Conservation (phyloP, 1,140 invertebrate genomes). For the Ostrea edulis region DNA sequence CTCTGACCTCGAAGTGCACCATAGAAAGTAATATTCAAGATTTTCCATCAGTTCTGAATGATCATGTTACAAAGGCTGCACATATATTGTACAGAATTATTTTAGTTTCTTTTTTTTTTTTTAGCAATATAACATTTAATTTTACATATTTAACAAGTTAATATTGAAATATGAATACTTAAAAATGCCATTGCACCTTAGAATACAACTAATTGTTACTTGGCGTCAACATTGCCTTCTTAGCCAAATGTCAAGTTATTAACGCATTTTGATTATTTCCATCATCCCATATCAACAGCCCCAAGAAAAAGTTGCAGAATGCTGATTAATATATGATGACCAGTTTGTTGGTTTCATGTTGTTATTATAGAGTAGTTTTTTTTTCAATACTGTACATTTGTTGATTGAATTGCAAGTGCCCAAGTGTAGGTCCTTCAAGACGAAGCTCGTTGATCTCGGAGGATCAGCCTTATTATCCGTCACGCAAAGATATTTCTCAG, state of each 20-base stretch:
- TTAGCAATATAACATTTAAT: slow-evolving; percentile 11
- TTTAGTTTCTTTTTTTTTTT: background rate
- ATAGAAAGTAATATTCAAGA: background rate
- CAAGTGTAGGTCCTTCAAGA: slow-evolving; percentile 34
- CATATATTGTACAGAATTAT: background rate
- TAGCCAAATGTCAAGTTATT: background rate
- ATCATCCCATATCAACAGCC: slow-evolving; percentile 16
- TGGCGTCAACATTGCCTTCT: background rate
- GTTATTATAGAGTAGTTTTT: background rate
- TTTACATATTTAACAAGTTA: slow-evolving; percentile 8
- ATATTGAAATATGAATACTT: background rate
- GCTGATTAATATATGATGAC: background rate
- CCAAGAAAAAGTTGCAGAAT: slow-evolving; percentile 4
- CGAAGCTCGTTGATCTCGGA: slow-evolving; percentile 42
- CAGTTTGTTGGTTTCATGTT: background rate
- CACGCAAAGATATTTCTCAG: slow-evolving; percentile 38
- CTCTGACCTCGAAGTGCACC: slow-evolving; percentile 17
- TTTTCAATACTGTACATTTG: background rate
- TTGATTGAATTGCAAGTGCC: slow-evolving; percentile 29
- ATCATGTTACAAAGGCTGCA: slow-evolving; percentile 18
- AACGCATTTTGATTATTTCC: background rate
- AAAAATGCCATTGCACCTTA: background rate
- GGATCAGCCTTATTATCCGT: slow-evolving; percentile 29
- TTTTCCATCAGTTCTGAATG: background rate
- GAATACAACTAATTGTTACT: background rate